Evolutionary conservation across 23 tunicate species (phyloP).

Genomic region (Diplosoma virens): DNA sequence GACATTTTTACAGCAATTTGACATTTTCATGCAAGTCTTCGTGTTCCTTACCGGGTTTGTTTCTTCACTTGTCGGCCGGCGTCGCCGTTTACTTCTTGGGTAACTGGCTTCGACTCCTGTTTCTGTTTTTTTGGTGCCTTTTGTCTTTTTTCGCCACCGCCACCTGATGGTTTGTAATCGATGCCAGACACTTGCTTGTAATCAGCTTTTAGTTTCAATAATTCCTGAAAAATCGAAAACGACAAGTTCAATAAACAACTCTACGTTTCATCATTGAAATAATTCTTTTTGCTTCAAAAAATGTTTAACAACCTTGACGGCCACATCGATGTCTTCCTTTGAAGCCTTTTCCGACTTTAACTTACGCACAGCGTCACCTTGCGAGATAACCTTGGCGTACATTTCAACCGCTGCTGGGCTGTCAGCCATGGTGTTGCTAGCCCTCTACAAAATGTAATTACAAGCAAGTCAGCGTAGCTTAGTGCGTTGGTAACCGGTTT

Average conservation of each 20-base stretch:
- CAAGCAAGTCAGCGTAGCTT: too few species aligned
- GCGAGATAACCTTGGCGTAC: constrained; percentile 58
- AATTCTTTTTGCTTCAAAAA: too few species aligned
- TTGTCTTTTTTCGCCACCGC: constrained; percentile 25
- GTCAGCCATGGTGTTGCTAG: not conserved
- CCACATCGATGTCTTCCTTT: constrained; percentile 66
- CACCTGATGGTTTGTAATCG: constrained; percentile 69
- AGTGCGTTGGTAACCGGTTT: too few species aligned
- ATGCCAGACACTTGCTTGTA: constrained; percentile 63
- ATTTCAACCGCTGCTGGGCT: not conserved
- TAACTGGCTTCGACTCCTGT: constrained; percentile 15
- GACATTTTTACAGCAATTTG: too few species aligned
- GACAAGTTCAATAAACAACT: too few species aligned
- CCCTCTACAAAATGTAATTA: too few species aligned
- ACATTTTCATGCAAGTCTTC: too few species aligned
- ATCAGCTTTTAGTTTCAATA: constrained; percentile 63
- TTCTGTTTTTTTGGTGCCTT: constrained; percentile 29
- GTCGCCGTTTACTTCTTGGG: constrained; percentile 58
- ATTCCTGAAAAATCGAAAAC: constrained; percentile 6
- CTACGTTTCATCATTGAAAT: too few species aligned
- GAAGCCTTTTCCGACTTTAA: constrained; percentile 80
- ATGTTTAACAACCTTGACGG: constrained; percentile 72
- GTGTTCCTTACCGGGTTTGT: constrained; percentile 72
- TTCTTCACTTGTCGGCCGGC: constrained; percentile 56
- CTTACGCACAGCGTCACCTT: constrained; percentile 78